A percentile compares a stretch with the other conserved stretches of the same genome.
These are phyloP conservation scores for Stercorarius parasiticus DNA, from an alignment of 2,113 vertebrate genomes.

Conservation along the genomic window DNA sequence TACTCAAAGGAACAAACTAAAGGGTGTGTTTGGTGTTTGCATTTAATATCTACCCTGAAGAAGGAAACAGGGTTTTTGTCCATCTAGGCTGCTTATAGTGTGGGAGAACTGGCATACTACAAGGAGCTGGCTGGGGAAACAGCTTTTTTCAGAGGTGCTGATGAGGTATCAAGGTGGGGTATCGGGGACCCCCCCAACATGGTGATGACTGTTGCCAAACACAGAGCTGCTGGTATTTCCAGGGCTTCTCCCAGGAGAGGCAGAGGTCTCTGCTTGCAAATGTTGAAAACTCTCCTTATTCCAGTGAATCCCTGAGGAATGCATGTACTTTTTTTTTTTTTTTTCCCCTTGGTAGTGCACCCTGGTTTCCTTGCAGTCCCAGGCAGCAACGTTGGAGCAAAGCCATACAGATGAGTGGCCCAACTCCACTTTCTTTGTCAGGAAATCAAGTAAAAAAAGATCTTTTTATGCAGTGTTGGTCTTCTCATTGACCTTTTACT, in stretches of 20 bases:
- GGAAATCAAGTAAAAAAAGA: not conserved
- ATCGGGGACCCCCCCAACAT: not conserved
- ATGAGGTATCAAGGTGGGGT: not conserved
- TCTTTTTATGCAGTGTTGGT: constrained; percentile 63
- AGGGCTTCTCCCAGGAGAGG: not conserved
- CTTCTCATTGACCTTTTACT: constrained; percentile 37
- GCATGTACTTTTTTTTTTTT: too few species aligned
- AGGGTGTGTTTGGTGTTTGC: not conserved
- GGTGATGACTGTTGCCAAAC: not conserved
- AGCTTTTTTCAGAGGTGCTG: not conserved
- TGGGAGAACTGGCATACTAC: not conserved
- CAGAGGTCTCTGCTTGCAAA: not conserved
- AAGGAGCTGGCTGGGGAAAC: not conserved
- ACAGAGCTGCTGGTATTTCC: not conserved
- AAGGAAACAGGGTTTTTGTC: not conserved
- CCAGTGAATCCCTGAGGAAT: not conserved
- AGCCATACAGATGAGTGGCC: not conserved
- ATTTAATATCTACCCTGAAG: not conserved
- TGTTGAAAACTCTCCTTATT: not conserved
- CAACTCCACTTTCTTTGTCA: not conserved
- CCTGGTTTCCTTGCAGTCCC: not conserved
- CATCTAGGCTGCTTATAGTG: not conserved
- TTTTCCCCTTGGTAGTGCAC: not conserved
- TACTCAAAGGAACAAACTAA: not conserved
- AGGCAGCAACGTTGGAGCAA: not conserved